Percentiles rank a stretch among this genome's conserved stretches.
These are phyloP conservation scores for Dolichoris vasculosae DNA, from an alignment of 1,140 invertebrate genomes.

Conservation along the genomic window DNA sequence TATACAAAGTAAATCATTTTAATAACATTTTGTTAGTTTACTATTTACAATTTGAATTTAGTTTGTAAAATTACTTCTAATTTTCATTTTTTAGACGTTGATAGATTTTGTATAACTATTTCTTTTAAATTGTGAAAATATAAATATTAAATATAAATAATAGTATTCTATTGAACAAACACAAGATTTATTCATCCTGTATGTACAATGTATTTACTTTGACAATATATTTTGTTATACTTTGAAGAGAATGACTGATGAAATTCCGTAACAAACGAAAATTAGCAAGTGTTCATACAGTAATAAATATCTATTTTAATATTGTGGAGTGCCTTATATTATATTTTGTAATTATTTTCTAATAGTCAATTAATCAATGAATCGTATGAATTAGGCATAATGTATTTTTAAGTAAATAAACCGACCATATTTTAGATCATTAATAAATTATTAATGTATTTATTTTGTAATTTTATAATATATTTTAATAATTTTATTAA, in stretches of 20 bases:
- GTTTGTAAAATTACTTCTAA: constrained; percentile 30
- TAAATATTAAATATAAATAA: constrained; percentile 41
- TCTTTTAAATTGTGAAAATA: constrained; percentile 43
- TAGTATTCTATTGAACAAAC: constrained; percentile 33
- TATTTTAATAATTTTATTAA: too few species aligned
- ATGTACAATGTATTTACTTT: constrained; percentile 46
- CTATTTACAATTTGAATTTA: background rate
- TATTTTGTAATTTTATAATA: constrained; percentile 24
- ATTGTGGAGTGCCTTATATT: constrained; percentile 48
- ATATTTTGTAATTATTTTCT: constrained; percentile 45
- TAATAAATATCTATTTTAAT: constrained; percentile 28
- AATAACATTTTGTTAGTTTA: background rate
- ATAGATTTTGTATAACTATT: constrained; percentile 34
- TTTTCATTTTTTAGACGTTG: constrained; percentile 8
- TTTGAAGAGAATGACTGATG: constrained; percentile 50
- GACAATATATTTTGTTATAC: constrained; percentile 52
- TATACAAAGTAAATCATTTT: constrained; percentile 23
- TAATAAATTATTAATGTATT: constrained; percentile 17
- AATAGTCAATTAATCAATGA: constrained; percentile 49
- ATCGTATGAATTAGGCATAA: constrained; percentile 32
- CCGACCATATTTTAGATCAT: constrained; percentile 1
- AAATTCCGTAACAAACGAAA: constrained; percentile 30
- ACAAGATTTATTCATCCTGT: constrained; percentile 33
- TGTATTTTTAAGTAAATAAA: constrained; percentile 22
- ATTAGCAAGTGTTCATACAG: background rate